A percentile compares a stretch with the other conserved stretches of the same genome.
Conservation (phyloP, 53 echinoderm and acorn worm genomes). For the Holothuria leucospilota region DNA sequence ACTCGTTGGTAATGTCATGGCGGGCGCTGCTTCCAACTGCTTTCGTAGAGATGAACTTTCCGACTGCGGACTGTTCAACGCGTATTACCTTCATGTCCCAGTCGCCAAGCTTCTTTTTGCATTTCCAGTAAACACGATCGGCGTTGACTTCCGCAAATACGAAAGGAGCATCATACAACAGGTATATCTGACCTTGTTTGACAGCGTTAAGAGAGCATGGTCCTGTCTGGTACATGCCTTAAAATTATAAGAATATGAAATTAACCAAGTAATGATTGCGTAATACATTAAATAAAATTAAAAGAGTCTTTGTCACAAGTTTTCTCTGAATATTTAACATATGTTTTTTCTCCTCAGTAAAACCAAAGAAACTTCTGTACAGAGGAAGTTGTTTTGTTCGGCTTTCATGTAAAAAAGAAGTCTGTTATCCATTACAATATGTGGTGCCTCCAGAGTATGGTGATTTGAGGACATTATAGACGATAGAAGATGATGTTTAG, state of each 20-base stretch:
- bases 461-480: no score
- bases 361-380: no score
- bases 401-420: no score
- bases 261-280: conserved; percentile 2
- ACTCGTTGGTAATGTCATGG: conserved; percentile 68
- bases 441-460: no score
- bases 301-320: no score
- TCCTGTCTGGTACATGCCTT: conserved; percentile 58
- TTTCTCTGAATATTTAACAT: no score
- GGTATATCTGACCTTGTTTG: conserved; percentile 71
- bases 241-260: background rate
- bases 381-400: no score
- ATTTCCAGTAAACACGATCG: conserved; percentile 71
- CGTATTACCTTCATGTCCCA: conserved; percentile 36
- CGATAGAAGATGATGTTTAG: no score
- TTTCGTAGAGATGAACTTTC: conserved; percentile 64
- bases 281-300: no score
- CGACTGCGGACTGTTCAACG: conserved; percentile 52
- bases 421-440: no score
- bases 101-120: background rate
- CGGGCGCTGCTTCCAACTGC: conserved; percentile 51
- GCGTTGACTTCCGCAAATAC: conserved; percentile 91
- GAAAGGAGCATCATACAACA: conserved; percentile 70
- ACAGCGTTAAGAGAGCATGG: conserved; percentile 69
- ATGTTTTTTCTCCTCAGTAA: no score